These are phyloP conservation scores for Lepas anatifera DNA, from an alignment of 2,888 invertebrate genomes.

Conservation along the genomic window DNA sequence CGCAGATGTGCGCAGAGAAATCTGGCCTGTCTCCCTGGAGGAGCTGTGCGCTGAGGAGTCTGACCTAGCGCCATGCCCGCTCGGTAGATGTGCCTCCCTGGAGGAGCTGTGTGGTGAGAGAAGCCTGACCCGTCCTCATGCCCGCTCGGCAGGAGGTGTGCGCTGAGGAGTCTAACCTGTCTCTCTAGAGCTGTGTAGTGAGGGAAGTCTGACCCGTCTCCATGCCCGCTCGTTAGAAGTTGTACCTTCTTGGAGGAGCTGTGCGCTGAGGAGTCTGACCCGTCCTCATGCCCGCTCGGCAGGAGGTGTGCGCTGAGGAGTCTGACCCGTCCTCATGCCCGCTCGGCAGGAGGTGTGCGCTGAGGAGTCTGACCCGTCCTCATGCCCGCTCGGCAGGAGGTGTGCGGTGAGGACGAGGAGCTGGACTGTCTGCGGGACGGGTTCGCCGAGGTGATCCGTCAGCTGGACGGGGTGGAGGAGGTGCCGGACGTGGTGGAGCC, in stretches of 20 bases:
- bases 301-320: neutral
- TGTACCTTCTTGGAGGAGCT: neutral
- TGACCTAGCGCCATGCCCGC: too few species aligned
- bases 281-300: too few species aligned
- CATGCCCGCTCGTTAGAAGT: too few species aligned
- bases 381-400: neutral
- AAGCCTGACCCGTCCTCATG: neutral
- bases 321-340: neutral
- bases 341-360: neutral
- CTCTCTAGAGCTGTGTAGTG: neutral
- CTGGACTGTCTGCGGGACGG: constrained; percentile 12
- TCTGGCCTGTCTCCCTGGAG: too few species aligned
- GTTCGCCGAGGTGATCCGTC: constrained; percentile 1
- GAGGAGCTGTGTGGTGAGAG: neutral
- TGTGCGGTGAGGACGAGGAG: constrained; percentile 7
- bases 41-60: too few species aligned
- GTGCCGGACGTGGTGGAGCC: constrained; percentile 12
- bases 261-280: neutral
- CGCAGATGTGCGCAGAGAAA: too few species aligned
- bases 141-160: neutral
- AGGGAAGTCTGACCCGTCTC: neutral
- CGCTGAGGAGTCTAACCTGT: neutral
- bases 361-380: neutral
- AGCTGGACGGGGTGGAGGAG: constrained; percentile 14
- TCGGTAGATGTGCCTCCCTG: too few species aligned